Evolutionary conservation across 2,797 vertebrate species (phyloP), one percentile per base, ranked within the genome.

Genomic region (Macroramphosus scolopax): DNA sequence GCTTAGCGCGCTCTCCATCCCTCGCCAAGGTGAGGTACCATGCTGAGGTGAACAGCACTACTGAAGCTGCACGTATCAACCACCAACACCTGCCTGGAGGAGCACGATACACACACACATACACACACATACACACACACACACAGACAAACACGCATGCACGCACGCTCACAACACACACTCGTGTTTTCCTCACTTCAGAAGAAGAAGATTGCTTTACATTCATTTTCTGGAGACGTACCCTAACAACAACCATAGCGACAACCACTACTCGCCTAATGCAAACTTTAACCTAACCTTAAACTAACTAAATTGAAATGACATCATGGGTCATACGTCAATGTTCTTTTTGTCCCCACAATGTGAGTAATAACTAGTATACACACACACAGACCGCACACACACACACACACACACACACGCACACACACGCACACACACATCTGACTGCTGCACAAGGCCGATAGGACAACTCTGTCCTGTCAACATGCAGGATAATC

Each of bases 401-500:
- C 54, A 57, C 40, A 65, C 37, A 31, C 32, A 42, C 26, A n/a
- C 53, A 47, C 51, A 39, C 60, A 55, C 57, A 52, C 31, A 38
- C 31, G 42, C 53, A 47, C 55, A 41, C 49, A 56, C 39, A 60
- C 43, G 43, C 39, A 52, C 61, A 63, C 57, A 79, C 63, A 65
- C 36, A 53, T 32, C 55, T 54, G 59, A 70, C 86, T 75, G 59
- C 82, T 88, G 82, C 78, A 88, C 85, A 81, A 51, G 58, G 85
- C 79, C 31, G 59, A 91, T 92, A 92, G 90, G 92, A 92, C 89
- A 91, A 92, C 92, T 84, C 85, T 89, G 87, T 89, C 89, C 91
- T 90, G 82, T 86, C 89, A 91, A 90, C 87, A 90, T 78, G 88
- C 89, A 89, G 91, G 89, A 93, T 92, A 94, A 93, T 92, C 92